Conservation (phyloP, 2,113 vertebrate species). For the Cavia aperea region DNA sequence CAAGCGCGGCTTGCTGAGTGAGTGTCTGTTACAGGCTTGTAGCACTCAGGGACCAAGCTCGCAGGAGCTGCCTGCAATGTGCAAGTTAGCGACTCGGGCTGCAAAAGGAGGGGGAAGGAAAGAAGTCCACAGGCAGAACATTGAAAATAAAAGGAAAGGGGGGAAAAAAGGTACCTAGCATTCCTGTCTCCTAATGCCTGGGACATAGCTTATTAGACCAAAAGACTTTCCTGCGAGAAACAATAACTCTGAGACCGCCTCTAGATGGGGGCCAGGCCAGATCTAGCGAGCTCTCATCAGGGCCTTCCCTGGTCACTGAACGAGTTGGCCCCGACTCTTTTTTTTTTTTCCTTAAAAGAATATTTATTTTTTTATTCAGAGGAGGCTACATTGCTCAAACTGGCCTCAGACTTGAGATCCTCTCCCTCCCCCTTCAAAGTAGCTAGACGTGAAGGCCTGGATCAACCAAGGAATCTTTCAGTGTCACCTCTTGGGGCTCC, state of each 20-base stretch:
- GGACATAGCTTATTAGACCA: neutral
- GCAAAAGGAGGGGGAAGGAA: conserved; percentile 1
- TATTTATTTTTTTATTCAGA: too few species aligned
- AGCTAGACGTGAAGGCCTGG: neutral
- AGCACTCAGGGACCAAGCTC: conserved; percentile 49
- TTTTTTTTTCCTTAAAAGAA: too few species aligned
- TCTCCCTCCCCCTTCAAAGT: neutral
- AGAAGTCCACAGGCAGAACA: conserved; percentile 46
- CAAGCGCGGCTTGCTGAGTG: conserved; percentile 44
- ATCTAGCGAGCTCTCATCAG: neutral
- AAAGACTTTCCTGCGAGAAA: neutral
- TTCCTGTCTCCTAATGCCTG: neutral
- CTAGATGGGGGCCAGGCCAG: neutral
- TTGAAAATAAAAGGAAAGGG: conserved; percentile 61
- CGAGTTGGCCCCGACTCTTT: too few species aligned
- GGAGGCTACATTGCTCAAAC: too few species aligned
- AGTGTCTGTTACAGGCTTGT: conserved; percentile 56
- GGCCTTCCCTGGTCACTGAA: neutral
- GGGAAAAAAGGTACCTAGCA: neutral
- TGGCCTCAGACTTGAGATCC: too few species aligned
- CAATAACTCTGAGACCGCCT: rapidly evolving
- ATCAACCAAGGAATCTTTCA: too few species aligned
- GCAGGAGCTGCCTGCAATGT: conserved; percentile 53
- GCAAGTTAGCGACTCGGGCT: conserved; percentile 62
- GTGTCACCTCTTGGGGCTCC: neutral